These are phyloP conservation scores for Drosophila subsilvestris DNA, from an alignment of 2,888 invertebrate genomes.

Conservation along the genomic window DNA sequence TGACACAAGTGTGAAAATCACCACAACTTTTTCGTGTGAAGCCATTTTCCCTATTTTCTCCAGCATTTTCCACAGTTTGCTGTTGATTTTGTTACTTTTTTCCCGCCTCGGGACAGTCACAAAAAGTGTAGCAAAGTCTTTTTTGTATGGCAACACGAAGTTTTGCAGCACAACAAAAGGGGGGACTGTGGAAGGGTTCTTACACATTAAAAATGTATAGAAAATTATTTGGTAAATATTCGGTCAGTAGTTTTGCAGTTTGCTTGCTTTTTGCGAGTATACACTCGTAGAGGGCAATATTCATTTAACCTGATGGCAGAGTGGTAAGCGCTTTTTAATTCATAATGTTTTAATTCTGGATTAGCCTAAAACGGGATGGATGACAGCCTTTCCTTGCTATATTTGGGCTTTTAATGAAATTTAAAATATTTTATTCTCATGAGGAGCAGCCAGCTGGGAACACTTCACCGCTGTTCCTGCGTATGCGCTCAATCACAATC, in stretches of 20 bases:
- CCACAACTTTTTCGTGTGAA: slow-evolving; percentile 66
- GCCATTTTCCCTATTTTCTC: slow-evolving; percentile 64
- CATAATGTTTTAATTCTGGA: too few relatives aligned
- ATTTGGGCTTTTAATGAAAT: too few relatives aligned
- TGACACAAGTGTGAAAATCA: slow-evolving; percentile 78
- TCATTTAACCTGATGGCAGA: too few relatives aligned
- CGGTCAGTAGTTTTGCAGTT: slow-evolving; percentile 27
- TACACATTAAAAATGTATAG: slow-evolving; percentile 55
- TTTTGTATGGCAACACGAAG: slow-evolving; percentile 37
- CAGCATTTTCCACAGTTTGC: slow-evolving; percentile 23
- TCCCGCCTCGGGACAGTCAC: slow-evolving; percentile 40
- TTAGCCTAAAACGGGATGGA: too few relatives aligned
- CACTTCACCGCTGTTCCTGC: too few relatives aligned
- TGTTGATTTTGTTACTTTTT: slow-evolving; percentile 35
- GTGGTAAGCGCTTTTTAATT: too few relatives aligned
- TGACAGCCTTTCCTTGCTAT: too few relatives aligned
- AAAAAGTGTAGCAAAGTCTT: slow-evolving; percentile 53
- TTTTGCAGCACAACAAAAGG: not conserved
- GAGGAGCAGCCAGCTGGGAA: too few relatives aligned
- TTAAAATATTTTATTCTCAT: too few relatives aligned
- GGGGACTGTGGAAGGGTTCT: not conserved
- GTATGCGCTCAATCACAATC: too few relatives aligned
- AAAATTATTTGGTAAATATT: slow-evolving; percentile 50
- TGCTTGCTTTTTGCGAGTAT: not conserved
- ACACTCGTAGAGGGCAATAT: not conserved